Percentiles rank a stretch among this genome's conserved stretches.
These are phyloP conservation scores for Microtus oregoni DNA, from an alignment of 2,113 vertebrate genomes.

Conservation along the genomic window DNA sequence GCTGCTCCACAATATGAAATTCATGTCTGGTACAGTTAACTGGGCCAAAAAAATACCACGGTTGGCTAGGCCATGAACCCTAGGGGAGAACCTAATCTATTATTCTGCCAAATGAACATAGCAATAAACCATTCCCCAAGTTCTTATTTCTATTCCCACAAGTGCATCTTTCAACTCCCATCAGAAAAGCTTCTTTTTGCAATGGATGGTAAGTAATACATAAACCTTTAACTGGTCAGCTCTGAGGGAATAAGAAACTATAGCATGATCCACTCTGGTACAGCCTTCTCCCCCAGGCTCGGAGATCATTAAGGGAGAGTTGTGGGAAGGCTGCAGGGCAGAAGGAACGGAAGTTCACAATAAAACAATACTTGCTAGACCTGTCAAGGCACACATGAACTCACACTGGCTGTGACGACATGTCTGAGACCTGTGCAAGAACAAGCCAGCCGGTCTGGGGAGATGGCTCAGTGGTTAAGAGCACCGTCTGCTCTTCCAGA, in stretches of 20 bases:
- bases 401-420: neutral
- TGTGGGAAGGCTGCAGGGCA: neutral
- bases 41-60: neutral
- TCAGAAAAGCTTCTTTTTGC: neutral
- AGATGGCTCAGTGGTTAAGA: too few species aligned
- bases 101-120: neutral
- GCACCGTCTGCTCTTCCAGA: too few species aligned
- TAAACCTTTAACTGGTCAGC: neutral
- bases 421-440: neutral
- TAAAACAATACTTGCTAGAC: neutral
- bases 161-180: neutral
- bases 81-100: neutral
- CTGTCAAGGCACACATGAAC: neutral
- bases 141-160: neutral
- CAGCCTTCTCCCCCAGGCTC: neutral
- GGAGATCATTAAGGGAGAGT: neutral
- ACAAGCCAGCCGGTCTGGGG: neutral
- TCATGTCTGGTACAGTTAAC: neutral
- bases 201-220: neutral
- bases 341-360: neutral
- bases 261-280: neutral
- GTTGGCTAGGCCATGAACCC: neutral
- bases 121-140: neutral
- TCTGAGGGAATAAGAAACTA: neutral
- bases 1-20: neutral